Evolutionary conservation across 2,797 vertebrate genomes (phyloP), one percentile per base, ranked within the genome.

Genomic region (Huso huso): DNA sequence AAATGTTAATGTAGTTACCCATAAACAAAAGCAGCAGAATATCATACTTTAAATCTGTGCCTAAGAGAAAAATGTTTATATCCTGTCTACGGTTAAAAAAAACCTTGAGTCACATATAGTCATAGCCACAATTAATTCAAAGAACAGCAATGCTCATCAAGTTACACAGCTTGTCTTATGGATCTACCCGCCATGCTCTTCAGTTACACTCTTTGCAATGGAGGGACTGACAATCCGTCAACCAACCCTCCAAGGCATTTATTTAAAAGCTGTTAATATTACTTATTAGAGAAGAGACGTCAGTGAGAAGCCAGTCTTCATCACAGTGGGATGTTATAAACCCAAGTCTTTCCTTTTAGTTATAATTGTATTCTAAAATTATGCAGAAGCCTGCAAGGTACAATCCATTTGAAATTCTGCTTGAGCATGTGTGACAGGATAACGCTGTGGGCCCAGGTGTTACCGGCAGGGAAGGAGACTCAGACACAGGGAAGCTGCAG

Each of bases 381-480:
- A 84, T 83, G 68, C 68, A 64, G 12, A 63, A 8, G 48, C 49
- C 68, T 82, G 73, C 68, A 75, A 79, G 66, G 73, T 71, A 81
- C 78, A 77, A 77, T 78, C 75, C 69, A 73, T 77, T 73, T 74
- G 69, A 81, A 83, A 69, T 69, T 66, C 73, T 66, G 75, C 77
- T 62, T 62, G 61, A 62, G 23, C 13, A 62, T 62, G 23, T 37
- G 23, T 37, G 23, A 37, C 23, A 37, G 23, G 23, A 37, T 37
- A 37, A 1, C 4, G 23, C 4, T 37, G 23, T 37, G 23, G 23
- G 23, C 23, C 23, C 23, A 37, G 23, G 23, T 37, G 23, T 37
- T 37, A 37, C 23, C 23, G 23, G 23, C 23, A 37, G 4, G 23
- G 23, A 37, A 37, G 23, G 23, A 37, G 23, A 37, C 23, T 37